A percentile compares a stretch with the other conserved stretches of the same genome.
These are phyloP conservation scores for Eurystomus glaucurus DNA, from an alignment of 2,797 vertebrate genomes.

Conservation along the genomic window DNA sequence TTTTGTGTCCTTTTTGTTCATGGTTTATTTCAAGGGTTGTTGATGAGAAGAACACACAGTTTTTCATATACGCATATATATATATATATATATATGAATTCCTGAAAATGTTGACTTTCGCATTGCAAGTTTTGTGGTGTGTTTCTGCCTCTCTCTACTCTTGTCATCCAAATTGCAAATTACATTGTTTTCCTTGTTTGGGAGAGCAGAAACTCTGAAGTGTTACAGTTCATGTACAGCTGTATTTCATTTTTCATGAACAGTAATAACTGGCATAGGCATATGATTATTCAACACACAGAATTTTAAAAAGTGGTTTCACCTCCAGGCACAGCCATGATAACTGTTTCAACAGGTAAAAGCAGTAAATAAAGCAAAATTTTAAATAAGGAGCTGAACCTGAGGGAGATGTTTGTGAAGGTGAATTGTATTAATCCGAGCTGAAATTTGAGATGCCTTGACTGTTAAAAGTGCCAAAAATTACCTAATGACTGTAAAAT, in stretches of 20 bases:
- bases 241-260: not conserved
- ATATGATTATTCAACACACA: not conserved
- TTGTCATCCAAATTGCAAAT: not conserved
- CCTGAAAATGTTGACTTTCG: not conserved
- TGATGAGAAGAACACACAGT: not conserved
- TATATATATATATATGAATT: not conserved
- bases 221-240: not conserved
- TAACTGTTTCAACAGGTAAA: not conserved
- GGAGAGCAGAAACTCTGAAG: not conserved
- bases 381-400: not conserved
- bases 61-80: not conserved
- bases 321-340: not conserved
- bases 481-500: not conserved
- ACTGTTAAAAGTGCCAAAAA: not conserved
- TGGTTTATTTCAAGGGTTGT: slow-evolving; percentile 23
- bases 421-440: not conserved
- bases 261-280: not conserved
- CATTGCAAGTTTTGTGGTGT: not conserved
- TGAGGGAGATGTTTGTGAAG: not conserved
- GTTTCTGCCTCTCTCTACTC: not conserved
- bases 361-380: not conserved
- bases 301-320: not conserved
- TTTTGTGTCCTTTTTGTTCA: not conserved
- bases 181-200: not conserved
- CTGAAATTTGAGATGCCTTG: not conserved